These are phyloP conservation scores for Piprites chloris DNA, from an alignment of 2,113 vertebrate genomes.

Conservation along the genomic window DNA sequence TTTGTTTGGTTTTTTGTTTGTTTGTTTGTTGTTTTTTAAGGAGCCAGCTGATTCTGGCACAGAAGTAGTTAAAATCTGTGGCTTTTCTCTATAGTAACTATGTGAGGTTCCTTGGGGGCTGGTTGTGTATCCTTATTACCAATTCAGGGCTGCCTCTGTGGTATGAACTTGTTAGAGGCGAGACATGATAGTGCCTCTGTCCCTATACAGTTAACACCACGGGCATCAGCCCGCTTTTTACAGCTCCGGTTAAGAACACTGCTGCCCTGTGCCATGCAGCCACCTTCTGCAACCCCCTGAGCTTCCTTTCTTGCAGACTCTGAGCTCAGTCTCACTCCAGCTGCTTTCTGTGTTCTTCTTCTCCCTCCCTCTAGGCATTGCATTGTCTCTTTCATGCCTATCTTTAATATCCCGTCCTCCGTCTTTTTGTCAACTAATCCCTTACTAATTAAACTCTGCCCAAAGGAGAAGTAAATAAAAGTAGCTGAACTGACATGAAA, in stretches of 20 bases:
- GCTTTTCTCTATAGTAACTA: not conserved
- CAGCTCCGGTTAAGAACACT: not conserved
- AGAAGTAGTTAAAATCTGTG: not conserved
- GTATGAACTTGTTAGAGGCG: not conserved
- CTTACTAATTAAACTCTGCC: conserved; percentile 17
- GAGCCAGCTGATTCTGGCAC: not conserved
- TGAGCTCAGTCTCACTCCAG: not conserved
- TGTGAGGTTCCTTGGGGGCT: not conserved
- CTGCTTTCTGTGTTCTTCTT: not conserved
- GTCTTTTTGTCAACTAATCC: not conserved
- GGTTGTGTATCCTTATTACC: not conserved
- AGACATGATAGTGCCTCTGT: not conserved
- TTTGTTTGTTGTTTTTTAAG: too few relatives aligned
- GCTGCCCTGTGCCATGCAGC: not conserved
- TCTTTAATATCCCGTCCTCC: not conserved
- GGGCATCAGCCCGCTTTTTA: not conserved
- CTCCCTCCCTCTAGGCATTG: not conserved
- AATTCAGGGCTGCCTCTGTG: not conserved
- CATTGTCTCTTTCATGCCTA: not conserved
- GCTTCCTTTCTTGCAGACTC: not conserved
- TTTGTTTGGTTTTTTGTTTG: too few relatives aligned
- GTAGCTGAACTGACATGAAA: not conserved
- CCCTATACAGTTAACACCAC: not conserved
- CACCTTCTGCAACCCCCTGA: not conserved
- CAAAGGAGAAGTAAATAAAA: not conserved